These are phyloP conservation scores for Phycodurus eques DNA, from an alignment of 2,113 vertebrate species.

Conservation along the genomic window DNA sequence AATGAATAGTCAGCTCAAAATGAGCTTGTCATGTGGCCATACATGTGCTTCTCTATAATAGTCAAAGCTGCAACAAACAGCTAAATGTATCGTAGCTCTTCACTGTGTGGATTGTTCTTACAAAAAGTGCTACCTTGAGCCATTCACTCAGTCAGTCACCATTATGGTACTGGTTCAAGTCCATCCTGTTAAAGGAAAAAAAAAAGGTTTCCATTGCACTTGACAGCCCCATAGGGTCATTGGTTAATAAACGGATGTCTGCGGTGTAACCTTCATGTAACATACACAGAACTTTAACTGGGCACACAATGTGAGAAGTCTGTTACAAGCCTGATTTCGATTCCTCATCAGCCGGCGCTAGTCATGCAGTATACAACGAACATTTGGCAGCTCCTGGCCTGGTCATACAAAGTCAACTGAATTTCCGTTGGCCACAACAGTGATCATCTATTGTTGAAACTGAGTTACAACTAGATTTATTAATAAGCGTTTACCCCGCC, in stretches of 20 bases:
- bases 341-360: neutral
- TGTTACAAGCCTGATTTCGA: neutral
- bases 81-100: neutral
- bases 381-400: neutral
- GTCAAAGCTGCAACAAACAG: neutral
- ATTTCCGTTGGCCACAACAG: neutral
- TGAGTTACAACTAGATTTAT: neutral
- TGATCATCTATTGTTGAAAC: neutral
- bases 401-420: neutral
- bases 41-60: slow-evolving; percentile 4
- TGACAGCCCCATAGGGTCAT: neutral
- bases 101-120: neutral
- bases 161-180: neutral
- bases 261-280: neutral
- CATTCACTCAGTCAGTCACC: neutral
- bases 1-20: neutral
- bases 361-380: slow-evolving; percentile 1
- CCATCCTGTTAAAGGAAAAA: neutral
- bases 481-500: neutral
- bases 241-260: neutral
- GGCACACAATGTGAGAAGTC: neutral
- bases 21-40: neutral
- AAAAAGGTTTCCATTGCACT: neutral
- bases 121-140: neutral
- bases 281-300: neutral